A percentile compares a stretch with the other conserved stretches of the same genome.
Conservation (phyloP, 2,888 invertebrate genomes). For the Aphidius colemani region DNA sequence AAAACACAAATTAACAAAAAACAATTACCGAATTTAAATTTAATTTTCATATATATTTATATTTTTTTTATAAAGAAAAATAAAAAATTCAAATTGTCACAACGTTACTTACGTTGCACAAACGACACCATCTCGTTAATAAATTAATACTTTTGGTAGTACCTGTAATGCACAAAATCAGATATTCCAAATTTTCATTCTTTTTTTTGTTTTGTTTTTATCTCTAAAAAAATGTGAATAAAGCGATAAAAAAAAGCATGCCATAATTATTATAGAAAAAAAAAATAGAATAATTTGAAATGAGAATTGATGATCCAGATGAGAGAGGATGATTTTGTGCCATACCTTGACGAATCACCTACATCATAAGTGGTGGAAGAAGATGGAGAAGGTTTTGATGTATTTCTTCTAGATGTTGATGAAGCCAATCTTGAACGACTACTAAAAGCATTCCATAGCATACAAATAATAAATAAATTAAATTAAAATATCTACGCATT, state of each 20-base stretch:
- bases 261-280: neutral
- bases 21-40: too few species aligned
- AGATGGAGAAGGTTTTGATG: neutral
- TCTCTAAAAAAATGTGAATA: neutral
- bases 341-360: too few species aligned
- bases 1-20: too few species aligned
- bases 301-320: neutral
- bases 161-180: conserved; percentile 57
- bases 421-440: conserved; percentile 45
- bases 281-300: neutral
- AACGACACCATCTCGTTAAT: conserved; percentile 45
- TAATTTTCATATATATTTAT: too few species aligned
- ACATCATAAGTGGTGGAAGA: neutral
- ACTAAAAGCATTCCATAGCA: conserved; percentile 40
- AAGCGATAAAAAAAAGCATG: conserved; percentile 7
- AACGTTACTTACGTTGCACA: conserved; percentile 56
- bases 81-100: conserved; percentile 39
- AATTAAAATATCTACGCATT: conserved; percentile 5
- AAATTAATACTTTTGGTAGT: conserved; percentile 56
- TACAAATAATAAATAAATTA: conserved; percentile 31
- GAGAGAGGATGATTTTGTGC: too few species aligned
- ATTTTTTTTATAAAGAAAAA: conserved; percentile 17
- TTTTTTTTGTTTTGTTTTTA: conserved; percentile 2
- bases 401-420: conserved; percentile 40
- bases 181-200: conserved; percentile 47